Evolutionary conservation across 92 coral and sea anemone genomes (phyloP).

Genomic region (Palythoa caribaeorum): DNA sequence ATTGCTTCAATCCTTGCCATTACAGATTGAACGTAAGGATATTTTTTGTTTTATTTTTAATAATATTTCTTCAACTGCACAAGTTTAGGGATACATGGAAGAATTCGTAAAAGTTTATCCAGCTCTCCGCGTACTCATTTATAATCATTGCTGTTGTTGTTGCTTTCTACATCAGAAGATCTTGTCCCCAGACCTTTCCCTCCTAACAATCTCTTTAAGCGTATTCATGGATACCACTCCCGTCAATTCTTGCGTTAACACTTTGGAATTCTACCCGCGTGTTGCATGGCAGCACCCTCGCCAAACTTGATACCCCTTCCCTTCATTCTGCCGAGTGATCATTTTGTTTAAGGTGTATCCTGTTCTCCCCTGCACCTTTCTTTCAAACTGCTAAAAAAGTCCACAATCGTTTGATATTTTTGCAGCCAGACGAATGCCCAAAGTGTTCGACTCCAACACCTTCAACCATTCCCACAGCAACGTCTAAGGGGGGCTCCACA

Average conservation of each 20-base stretch:
- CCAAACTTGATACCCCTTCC: too few relatives aligned
- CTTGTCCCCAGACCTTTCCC: too few relatives aligned
- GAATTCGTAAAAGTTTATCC: neutral
- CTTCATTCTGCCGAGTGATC: too few relatives aligned
- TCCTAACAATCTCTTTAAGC: too few relatives aligned
- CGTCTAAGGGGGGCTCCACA: conserved; percentile 42
- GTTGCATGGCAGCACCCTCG: too few relatives aligned
- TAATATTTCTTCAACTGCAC: neutral
- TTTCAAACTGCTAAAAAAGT: neutral
- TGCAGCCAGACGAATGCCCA: conserved; percentile 1
- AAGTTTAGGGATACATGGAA: neutral
- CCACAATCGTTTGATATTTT: neutral
- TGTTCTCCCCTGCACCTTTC: neutral
- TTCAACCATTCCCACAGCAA: conserved; percentile 17
- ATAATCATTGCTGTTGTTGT: too few relatives aligned
- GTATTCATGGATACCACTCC: too few relatives aligned
- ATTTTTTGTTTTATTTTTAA: neutral
- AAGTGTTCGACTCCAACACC: conserved; percentile 42
- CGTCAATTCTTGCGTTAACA: too few relatives aligned
- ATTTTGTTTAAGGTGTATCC: neutral
- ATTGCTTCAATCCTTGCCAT: conserved; percentile 26
- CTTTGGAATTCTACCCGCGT: too few relatives aligned
- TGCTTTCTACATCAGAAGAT: too few relatives aligned
- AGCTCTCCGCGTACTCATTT: too few relatives aligned
- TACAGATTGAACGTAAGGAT: conserved; percentile 2